These are phyloP conservation scores for Formica exsecta DNA, from an alignment of 1,140 invertebrate genomes.

Conservation along the genomic window DNA sequence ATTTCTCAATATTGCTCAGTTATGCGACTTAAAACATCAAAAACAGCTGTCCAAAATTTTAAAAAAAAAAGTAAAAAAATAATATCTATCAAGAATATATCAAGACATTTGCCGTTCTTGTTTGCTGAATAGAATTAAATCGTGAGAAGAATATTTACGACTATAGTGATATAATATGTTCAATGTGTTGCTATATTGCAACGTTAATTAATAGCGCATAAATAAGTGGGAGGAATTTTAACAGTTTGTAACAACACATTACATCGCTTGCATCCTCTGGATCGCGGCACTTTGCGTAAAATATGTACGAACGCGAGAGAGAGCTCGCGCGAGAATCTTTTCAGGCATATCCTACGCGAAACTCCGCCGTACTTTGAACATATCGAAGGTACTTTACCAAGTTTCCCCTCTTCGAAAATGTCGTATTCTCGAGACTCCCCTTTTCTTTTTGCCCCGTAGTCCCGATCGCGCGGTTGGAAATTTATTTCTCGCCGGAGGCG, in stretches of 20 bases:
- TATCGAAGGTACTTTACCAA: conserved; percentile 54
- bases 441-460: conserved; percentile 39
- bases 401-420: conserved; percentile 46
- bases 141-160: conserved; percentile 72
- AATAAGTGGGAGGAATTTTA: conserved; percentile 42
- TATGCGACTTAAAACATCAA: conserved; percentile 5
- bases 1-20: not conserved
- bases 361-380: conserved; percentile 48
- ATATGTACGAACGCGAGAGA: conserved; percentile 59
- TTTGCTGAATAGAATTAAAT: conserved; percentile 68
- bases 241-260: conserved; percentile 29
- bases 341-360: conserved; percentile 35
- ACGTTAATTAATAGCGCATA: conserved; percentile 41
- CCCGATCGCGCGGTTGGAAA: conserved; percentile 57
- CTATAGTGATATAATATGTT: not conserved
- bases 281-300: conserved; percentile 70
- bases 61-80: conserved; percentile 32
- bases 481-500: conserved; percentile 57
- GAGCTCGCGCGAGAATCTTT: conserved; percentile 42
- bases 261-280: conserved; percentile 63
- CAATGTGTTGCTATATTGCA: not conserved
- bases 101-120: conserved; percentile 40
- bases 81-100: conserved; percentile 48
- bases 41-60: not conserved
- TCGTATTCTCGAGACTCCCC: conserved; percentile 37